Conservation (phyloP, 2,797 vertebrate genomes). For the Carcharodon carcharias region DNA sequence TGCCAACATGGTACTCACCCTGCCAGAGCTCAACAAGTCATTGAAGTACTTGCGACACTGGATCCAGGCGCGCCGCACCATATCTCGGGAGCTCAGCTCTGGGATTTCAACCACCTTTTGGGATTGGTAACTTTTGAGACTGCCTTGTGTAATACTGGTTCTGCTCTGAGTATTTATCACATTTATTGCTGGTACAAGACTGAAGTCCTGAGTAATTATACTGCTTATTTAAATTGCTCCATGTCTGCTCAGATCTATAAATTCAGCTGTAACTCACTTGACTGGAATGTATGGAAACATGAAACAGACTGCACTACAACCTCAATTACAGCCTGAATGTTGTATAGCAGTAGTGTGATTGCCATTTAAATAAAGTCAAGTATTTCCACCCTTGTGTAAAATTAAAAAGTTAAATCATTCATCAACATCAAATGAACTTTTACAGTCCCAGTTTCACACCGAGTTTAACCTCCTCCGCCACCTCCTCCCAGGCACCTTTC, state of each 20-base stretch:
- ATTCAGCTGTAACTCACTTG: background rate
- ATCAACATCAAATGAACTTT: background rate
- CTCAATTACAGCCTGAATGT: background rate
- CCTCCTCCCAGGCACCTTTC: no score
- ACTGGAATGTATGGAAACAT: background rate
- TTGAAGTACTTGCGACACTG: no score
- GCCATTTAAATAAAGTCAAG: conserved; percentile 1
- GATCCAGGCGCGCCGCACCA: no score
- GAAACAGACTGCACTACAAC: background rate
- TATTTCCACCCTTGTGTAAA: conserved; percentile 1
- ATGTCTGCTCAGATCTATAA: background rate
- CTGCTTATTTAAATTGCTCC: background rate
- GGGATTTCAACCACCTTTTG: background rate
- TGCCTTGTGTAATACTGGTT: background rate
- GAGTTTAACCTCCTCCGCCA: background rate
- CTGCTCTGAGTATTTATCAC: background rate
- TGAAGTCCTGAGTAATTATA: background rate
- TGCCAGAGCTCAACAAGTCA: no score
- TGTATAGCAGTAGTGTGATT: background rate
- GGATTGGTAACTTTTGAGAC: background rate
- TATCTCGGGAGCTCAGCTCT: no score
- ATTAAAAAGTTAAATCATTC: conserved; percentile 10
- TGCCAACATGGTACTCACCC: no score
- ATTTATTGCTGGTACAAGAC: background rate
- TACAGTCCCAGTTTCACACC: background rate